Conservation (phyloP, 1,140 invertebrate genomes). For the Littorina saxatilis region DNA sequence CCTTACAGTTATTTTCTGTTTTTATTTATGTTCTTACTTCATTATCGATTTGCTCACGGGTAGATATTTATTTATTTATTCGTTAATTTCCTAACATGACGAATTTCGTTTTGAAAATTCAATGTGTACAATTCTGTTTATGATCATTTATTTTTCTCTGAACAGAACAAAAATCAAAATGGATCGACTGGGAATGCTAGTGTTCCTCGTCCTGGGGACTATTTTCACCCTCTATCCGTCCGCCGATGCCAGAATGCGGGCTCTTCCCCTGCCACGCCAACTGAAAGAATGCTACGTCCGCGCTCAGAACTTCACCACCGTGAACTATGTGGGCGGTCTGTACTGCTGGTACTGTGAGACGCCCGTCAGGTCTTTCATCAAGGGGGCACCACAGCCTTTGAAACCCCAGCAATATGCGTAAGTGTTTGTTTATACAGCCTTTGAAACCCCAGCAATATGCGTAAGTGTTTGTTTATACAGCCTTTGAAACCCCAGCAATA, state of each 20-base stretch:
- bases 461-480: too few species aligned
- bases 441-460: too few species aligned
- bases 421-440: neutral
- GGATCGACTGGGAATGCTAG: neutral
- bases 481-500: too few species aligned
- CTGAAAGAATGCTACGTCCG: constrained; percentile 35
- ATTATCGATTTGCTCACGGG: too few species aligned
- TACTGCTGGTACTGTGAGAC: constrained; percentile 37
- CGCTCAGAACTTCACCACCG: constrained; percentile 17
- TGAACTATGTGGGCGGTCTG: constrained; percentile 24
- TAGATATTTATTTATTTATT: too few species aligned
- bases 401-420: constrained; percentile 4
- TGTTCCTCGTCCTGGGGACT: neutral
- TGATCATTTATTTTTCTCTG: neutral
- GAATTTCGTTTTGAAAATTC: too few species aligned
- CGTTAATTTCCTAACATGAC: too few species aligned
- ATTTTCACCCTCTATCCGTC: constrained; percentile 16
- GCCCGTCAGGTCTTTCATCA: constrained; percentile 13
- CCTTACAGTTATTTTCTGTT: too few species aligned
- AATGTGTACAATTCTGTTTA: neutral
- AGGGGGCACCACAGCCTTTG: neutral
- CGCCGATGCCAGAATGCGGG: constrained; percentile 4
- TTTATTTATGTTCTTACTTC: too few species aligned
- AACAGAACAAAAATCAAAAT: neutral
- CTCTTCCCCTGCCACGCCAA: constrained; percentile 4